Percentiles rank a stretch among this genome's conserved stretches.
Conservation (phyloP, 1,140 invertebrate species). For the Calephelis nemesis region DNA sequence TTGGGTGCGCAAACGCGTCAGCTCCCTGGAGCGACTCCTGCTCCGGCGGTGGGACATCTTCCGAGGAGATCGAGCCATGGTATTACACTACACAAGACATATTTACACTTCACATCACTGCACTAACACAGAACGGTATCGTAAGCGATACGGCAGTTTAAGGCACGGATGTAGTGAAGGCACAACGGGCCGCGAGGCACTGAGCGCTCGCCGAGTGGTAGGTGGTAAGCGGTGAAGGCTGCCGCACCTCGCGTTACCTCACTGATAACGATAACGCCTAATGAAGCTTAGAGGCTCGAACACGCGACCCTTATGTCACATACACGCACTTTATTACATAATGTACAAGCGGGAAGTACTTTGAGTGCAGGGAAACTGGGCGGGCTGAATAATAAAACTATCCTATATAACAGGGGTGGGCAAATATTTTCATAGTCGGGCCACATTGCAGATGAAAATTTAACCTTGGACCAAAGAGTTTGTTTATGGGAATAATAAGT, state of each 20-base stretch:
- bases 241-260: slow-evolving; percentile 38
- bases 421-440: no score
- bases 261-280: slow-evolving; percentile 54
- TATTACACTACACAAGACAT: slow-evolving; percentile 24
- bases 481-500: no score
- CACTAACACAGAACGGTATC: slow-evolving; percentile 36
- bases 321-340: neutral
- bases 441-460: no score
- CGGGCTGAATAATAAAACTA: no score
- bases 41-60: slow-evolving; percentile 43
- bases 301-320: slow-evolving; percentile 19
- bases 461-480: no score
- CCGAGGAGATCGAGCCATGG: slow-evolving; percentile 62
- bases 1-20: slow-evolving; percentile 54
- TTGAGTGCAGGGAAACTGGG: no score
- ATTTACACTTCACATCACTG: slow-evolving; percentile 25
- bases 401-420: no score
- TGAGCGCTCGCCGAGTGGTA: slow-evolving; percentile 18
- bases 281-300: neutral
- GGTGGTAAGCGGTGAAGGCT: slow-evolving; percentile 28
- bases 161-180: slow-evolving; percentile 42
- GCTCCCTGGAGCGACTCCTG: slow-evolving; percentile 43
- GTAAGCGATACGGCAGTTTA: slow-evolving; percentile 31
- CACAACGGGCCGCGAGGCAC: slow-evolving; percentile 34
- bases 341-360: neutral